A percentile compares a stretch with the other conserved stretches of the same genome.
Conservation (phyloP, 1,140 invertebrate genomes). For the Drosophila melanica region DNA sequence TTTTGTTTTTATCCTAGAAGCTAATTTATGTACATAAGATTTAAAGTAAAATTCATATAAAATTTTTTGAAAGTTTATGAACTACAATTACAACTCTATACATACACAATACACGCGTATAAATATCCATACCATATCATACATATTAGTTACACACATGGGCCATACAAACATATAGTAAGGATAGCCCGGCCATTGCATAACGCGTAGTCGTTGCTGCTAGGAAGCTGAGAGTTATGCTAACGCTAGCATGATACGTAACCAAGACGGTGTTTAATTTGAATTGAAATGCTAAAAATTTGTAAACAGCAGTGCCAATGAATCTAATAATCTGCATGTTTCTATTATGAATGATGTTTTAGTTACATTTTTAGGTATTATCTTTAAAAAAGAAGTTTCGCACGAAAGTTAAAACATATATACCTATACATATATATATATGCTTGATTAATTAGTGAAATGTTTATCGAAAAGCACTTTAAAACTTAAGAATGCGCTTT, state of each 20-base stretch:
- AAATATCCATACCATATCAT: conserved; percentile 8
- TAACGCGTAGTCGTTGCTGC: conserved; percentile 23
- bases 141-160: conserved; percentile 16
- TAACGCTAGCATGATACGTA: conserved; percentile 5
- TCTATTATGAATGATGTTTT: conserved; percentile 9
- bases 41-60: conserved; percentile 64
- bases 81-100: conserved; percentile 39
- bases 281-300: conserved; percentile 43
- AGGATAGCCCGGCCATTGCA: conserved; percentile 20
- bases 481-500: conserved; percentile 29
- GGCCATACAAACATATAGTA: conserved; percentile 6
- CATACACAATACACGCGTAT: conserved; percentile 8
- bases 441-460: conserved; percentile 34
- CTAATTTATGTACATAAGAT: conserved; percentile 66
- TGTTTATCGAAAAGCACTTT: conserved; percentile 57
- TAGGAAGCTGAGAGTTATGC: conserved; percentile 50
- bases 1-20: conserved; percentile 28
- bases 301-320: conserved; percentile 14
- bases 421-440: conserved; percentile 30
- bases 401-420: conserved; percentile 30
- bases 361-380: conserved; percentile 25
- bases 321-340: conserved; percentile 16
- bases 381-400: conserved; percentile 51
- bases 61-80: conserved; percentile 47
- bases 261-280: neutral